Evolutionary conservation across 2,888 invertebrate species (phyloP).

Genomic region (Philereme transversata): DNA sequence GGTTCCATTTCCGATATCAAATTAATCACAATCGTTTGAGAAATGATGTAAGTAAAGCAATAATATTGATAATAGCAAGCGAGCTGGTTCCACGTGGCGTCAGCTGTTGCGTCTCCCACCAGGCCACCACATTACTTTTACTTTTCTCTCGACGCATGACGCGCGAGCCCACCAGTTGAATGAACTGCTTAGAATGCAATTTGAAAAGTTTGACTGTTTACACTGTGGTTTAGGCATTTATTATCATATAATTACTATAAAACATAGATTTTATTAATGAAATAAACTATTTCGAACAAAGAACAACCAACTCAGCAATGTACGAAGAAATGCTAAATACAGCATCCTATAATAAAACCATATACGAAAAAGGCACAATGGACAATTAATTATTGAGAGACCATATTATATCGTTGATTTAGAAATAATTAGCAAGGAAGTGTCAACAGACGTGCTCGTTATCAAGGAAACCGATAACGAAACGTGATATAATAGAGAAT

Average conservation of each 20-base stretch:
- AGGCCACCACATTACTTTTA: constrained; percentile 71
- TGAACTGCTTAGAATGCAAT: constrained; percentile 36
- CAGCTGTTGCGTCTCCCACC: constrained; percentile 49
- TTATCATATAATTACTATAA: background rate
- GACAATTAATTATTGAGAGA: background rate
- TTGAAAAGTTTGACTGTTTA: constrained; percentile 20
- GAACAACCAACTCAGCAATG: background rate
- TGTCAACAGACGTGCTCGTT: constrained; percentile 45
- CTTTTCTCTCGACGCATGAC: constrained; percentile 67
- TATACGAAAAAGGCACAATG: background rate
- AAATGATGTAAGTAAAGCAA: constrained; percentile 51
- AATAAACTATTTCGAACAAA: background rate
- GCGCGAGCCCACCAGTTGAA: constrained; percentile 35
- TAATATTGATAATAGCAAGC: constrained; percentile 30
- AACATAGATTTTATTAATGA: background rate
- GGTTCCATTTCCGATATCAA: constrained; percentile 28
- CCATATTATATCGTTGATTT: constrained; percentile 14
- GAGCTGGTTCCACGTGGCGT: constrained; percentile 46
- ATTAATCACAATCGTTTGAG: constrained; percentile 32
- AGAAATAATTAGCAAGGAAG: constrained; percentile 27
- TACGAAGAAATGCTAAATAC: background rate
- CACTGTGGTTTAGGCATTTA: background rate
- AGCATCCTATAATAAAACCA: constrained; percentile 1
- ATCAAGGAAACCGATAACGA: constrained; percentile 47
- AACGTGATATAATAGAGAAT: constrained; percentile 59